Evolutionary conservation across 2,113 vertebrate species (phyloP), one percentile per base, ranked within the genome.

Genomic region (Ceuthmochares aereus): DNA sequence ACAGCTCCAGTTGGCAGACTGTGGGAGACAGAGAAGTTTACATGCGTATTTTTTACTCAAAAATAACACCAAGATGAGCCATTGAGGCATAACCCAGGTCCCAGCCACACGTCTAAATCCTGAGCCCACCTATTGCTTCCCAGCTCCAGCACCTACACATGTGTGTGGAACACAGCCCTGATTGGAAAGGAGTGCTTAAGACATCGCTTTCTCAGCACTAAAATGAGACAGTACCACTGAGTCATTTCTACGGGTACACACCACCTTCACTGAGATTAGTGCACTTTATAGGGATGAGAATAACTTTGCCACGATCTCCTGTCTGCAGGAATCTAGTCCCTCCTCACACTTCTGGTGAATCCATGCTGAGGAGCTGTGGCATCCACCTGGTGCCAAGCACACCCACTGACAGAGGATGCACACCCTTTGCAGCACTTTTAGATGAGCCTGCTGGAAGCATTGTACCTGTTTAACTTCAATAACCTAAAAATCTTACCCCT

Each of bases 331-430:
- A 49, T 17, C 36, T 4, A 11, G 22, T 69, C 6, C 3, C 32
- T 16, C 12, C 10, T 56, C 0, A 0, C 40, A 9, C 34, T 58
- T 54, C 42, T 14, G 6, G 26, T 0, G 2, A 73, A 92, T 42
- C 32, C 12, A 4, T 63, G 29, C 47, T 42, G 29, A 47, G 32
- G 47, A 92, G 32, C 30, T 70, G 37, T 75, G 17, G 14, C 43
- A 75, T 73, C 47, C 37, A 63, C 17, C 27, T 66, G 68, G 5
- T 12, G 51, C 36, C 54, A 80, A 77, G n/a, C 45, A 69, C 12
- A 59, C 23, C 23, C 4, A 4, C 45, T 69, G 63, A 17, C 43
- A 52, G 51, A 45, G 47, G 18, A 10, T 47, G 14, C 59, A 69
- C 37, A 68, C 22, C 27, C 43, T 86, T 30, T 70, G 72, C 36